Evolutionary conservation across 2,888 invertebrate genomes (phyloP), one percentile per base, ranked within the genome.

Genomic region (Stenodera caucasica): DNA sequence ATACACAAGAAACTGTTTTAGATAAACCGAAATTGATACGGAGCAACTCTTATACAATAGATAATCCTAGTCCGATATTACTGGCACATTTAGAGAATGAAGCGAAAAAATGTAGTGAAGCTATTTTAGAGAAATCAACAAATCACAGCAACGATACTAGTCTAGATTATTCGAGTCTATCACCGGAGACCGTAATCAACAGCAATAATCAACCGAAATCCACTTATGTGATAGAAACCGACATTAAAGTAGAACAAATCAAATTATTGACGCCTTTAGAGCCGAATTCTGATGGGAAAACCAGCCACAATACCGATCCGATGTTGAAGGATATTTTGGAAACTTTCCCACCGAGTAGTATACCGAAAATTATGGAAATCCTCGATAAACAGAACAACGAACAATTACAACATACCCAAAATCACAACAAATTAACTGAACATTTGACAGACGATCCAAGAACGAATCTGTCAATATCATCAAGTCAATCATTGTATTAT

Each of bases 11-110:
- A 49, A 60, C n/a, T 29, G 35, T 50, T 15, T n/a, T 11, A 18
- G 45, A 45, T 23, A 21, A 75, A 80, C 82, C 75, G 79, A 82
- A 70, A 67, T 77, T 90, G 57, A 82, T 88, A 11, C 83, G 92
- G 54, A 90, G 90, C 72, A 87, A 89, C 63, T 94, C 94, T 0
- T 94, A 93, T 73, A 90, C 90, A 0, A 78, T 94, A 51, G 87
- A 92, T 0, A 82, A 85, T 21, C 93, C 94, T 0, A 91, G 93
- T 72, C 90, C 91, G 0, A 86, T 88, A 64, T 82, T 94, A 8
- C 74, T 89, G 23, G 88, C 88, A 9, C 86, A 87, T 71, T 80
- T 88, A 51, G 83, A 86, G 75, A 82, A 83, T 65, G 59, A 57
- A 14, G 63, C 60, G 14, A 61, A 58, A 26, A 64, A 65, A 49